Evolutionary conservation across 2,797 vertebrate species (phyloP).

Genomic region (Schizopygopsis pylzovi): DNA sequence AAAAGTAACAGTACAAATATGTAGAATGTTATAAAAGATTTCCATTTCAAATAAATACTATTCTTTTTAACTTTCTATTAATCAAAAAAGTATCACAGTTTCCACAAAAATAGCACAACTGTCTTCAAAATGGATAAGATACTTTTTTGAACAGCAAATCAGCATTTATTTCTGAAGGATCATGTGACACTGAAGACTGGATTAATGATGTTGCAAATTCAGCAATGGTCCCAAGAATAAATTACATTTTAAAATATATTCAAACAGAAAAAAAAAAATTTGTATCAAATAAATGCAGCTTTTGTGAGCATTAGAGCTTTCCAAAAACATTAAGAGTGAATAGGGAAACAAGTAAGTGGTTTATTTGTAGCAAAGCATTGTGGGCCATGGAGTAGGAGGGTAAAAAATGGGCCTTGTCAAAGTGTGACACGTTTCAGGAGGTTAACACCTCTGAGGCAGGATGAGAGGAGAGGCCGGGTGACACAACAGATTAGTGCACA

Average conservation of each 20-base stretch:
- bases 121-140: neutral
- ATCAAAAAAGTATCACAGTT: neutral
- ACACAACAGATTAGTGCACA: conserved; percentile 82
- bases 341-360: neutral
- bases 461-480: conserved; percentile 74
- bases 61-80: neutral
- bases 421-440: conserved; percentile 68
- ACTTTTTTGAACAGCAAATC: neutral
- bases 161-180: neutral
- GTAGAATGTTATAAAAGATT: neutral
- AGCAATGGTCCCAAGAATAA: neutral
- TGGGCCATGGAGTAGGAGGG: neutral
- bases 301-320: neutral
- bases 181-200: neutral
- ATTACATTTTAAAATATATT: neutral
- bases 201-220: neutral
- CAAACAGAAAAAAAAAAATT: neutral
- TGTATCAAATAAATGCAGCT: neutral
- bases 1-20: neutral
- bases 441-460: conserved; percentile 71
- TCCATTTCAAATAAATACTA: neutral
- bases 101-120: neutral
- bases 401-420: neutral
- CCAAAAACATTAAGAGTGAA: neutral
- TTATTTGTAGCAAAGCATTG: neutral